Evolutionary conservation across 1,140 invertebrate genomes (phyloP).

Genomic region (Luehdorfia chinensis): DNA sequence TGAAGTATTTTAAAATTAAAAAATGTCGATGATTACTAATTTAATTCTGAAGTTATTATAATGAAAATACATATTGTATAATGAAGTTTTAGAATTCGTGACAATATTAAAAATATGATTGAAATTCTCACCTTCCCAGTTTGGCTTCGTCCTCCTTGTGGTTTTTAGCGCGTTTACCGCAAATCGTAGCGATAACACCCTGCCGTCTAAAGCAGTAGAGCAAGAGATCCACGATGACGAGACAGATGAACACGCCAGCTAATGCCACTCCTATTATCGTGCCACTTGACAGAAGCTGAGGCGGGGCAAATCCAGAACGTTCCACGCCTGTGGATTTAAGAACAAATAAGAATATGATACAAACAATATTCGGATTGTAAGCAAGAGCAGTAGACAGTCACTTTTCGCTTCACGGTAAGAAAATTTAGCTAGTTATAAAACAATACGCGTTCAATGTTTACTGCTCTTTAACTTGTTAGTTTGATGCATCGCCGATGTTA

Average conservation of each 20-base stretch:
- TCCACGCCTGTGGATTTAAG: constrained; percentile 75
- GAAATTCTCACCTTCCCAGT: constrained; percentile 83
- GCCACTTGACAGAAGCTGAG: constrained; percentile 83
- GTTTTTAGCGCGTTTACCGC: constrained; percentile 81
- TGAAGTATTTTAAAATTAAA: constrained; percentile 28
- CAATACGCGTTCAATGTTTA: too few relatives aligned
- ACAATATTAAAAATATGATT: constrained; percentile 39
- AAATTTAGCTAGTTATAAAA: too few relatives aligned
- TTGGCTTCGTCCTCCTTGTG: constrained; percentile 88
- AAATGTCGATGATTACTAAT: constrained; percentile 8
- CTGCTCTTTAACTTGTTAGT: constrained; percentile 57
- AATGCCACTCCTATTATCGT: constrained; percentile 88
- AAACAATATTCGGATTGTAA: neutral
- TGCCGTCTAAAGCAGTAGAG: constrained; percentile 84
- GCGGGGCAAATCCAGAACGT: constrained; percentile 70
- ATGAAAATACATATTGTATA: constrained; percentile 16
- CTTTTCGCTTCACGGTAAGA: too few relatives aligned
- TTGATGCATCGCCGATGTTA: constrained; percentile 62
- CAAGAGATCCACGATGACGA: constrained; percentile 87
- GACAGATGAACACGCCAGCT: constrained; percentile 83
- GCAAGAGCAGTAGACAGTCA: constrained; percentile 48
- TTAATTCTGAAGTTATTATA: constrained; percentile 12
- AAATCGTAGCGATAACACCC: constrained; percentile 85
- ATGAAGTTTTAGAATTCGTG: constrained; percentile 33
- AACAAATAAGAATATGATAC: constrained; percentile 17